phyloP scores from a whole-genome alignment of 2,888 invertebrate species.

The Thymelicus acteon region DNA sequence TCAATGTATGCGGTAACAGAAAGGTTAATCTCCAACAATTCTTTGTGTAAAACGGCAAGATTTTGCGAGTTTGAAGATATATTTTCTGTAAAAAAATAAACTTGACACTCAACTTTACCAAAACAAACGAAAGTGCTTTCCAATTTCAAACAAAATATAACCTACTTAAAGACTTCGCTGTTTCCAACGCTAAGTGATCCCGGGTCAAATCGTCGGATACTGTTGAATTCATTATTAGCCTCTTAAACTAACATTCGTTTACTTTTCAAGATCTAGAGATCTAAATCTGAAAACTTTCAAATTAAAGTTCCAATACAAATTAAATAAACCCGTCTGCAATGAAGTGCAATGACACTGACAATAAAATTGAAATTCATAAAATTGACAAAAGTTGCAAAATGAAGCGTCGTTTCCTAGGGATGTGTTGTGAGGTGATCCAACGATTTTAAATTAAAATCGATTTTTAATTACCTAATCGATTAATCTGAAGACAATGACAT shows the following conservation, averaged over 20 bases:
- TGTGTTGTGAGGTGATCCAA: not conserved
- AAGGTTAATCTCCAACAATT: conserved; percentile 78
- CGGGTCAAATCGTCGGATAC: conserved; percentile 70
- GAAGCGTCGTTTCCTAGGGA: conserved; percentile 48
- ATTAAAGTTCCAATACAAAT: conserved; percentile 6
- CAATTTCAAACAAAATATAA: conserved; percentile 73
- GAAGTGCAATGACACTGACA: conserved; percentile 20
- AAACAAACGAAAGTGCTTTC: conserved; percentile 62
- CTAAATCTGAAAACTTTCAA: conserved; percentile 43
- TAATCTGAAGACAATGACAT: not conserved
- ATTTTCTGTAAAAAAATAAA: conserved; percentile 64
- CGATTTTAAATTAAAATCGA: not conserved
- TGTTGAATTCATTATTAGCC: conserved; percentile 79
- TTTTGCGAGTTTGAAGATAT: conserved; percentile 67
- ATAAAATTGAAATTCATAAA: not conserved
- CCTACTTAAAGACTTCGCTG: conserved; percentile 75
- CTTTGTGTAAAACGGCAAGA: conserved; percentile 66
- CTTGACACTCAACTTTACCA: conserved; percentile 39
- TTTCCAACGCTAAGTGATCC: conserved; percentile 69
- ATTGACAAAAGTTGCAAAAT: conserved; percentile 7
- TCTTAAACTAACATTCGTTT: conserved; percentile 51
- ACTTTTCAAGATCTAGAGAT: conserved; percentile 33
- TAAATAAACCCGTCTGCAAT: not conserved
- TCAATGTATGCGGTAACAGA: conserved; percentile 73
- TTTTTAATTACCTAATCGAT: not conserved